phyloP scores from a whole-genome alignment of 2,113 vertebrate genomes.

The Mungos mungo region DNA sequence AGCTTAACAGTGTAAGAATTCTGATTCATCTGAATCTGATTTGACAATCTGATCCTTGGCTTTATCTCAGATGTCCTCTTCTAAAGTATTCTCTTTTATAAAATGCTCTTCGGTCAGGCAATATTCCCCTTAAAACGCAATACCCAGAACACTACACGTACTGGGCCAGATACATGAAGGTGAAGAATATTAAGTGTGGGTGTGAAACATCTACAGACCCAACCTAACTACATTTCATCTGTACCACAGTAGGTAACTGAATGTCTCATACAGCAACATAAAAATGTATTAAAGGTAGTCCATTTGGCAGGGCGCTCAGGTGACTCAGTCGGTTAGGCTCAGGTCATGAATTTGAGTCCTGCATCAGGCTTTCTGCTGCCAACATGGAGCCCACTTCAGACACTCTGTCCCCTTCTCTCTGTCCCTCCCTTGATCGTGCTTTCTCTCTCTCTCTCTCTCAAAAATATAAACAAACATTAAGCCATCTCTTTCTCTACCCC shows the following conservation, averaged over 20 bases:
- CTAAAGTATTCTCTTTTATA: neutral
- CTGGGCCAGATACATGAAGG: neutral
- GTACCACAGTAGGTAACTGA: neutral
- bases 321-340: no score
- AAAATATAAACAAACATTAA: neutral
- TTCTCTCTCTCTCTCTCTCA: no score
- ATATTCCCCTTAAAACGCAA: neutral
- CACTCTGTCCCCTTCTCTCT: no score
- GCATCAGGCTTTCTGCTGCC: no score
- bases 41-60: neutral
- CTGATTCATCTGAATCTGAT: neutral
- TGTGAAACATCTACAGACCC: neutral
- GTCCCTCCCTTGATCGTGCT: no score
- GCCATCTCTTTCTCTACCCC: neutral
- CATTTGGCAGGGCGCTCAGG: neutral
- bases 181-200: neutral
- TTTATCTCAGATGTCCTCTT: neutral
- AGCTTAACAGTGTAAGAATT: neutral
- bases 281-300: neutral
- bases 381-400: no score
- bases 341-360: no score
- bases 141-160: neutral
- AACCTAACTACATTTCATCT: neutral
- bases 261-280: neutral
- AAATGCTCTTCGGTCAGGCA: neutral